phyloP scores from a whole-genome alignment of 2,888 invertebrate genomes.

The Scaptodrosophila latifasciaeformis region DNA sequence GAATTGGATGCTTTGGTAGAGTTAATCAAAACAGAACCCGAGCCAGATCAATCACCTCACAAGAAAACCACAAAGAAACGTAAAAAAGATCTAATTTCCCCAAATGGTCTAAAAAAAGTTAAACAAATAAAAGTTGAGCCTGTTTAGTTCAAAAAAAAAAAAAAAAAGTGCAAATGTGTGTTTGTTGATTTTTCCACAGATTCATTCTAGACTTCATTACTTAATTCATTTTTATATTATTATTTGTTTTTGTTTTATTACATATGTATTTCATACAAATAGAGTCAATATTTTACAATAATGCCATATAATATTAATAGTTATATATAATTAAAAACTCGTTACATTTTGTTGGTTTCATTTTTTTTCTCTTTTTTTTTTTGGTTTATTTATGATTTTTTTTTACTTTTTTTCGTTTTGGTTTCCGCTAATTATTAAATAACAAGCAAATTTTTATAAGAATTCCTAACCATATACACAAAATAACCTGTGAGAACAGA shows the following conservation, averaged over 20 bases:
- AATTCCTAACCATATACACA: conserved; percentile 36
- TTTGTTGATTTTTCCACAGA: too few species aligned
- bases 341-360: conserved; percentile 29
- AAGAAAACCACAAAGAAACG: conserved; percentile 42
- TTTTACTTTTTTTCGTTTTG: conserved; percentile 25
- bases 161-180: conserved; percentile 3
- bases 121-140: conserved; percentile 56
- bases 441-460: conserved; percentile 58
- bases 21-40: conserved; percentile 51
- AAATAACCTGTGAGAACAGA: too few species aligned
- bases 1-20: conserved; percentile 57
- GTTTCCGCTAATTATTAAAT: conserved; percentile 44
- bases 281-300: conserved; percentile 68
- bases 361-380: too few species aligned
- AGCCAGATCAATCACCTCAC: conserved; percentile 6
- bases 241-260: too few species aligned
- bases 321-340: conserved; percentile 58
- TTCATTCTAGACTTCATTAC: too few species aligned
- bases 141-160: conserved; percentile 29
- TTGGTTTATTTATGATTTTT: too few species aligned
- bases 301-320: conserved; percentile 39
- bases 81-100: conserved; percentile 23
- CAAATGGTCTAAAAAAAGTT: conserved; percentile 30
- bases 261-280: conserved; percentile 67
- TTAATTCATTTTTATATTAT: conserved; percentile 73